Evolutionary conservation across 2,888 invertebrate genomes (phyloP).

Genomic region (Tetranychus piercei): DNA sequence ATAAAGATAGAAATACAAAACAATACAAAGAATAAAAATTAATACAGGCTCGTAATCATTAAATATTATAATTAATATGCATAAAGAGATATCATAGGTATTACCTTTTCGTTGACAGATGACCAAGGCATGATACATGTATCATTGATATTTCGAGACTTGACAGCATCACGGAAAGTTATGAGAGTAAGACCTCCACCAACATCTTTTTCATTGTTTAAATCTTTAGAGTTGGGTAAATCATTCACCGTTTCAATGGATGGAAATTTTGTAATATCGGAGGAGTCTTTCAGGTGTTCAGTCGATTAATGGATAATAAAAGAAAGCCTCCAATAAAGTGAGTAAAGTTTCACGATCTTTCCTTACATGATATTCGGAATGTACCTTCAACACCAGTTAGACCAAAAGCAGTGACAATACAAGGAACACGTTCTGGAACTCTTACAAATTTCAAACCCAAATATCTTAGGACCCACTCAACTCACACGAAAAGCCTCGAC

Average conservation of each 20-base stretch:
- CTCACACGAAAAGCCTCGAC: no score
- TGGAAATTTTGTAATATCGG: not conserved
- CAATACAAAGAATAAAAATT: no score
- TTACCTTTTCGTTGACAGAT: conserved; percentile 2
- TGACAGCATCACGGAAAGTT: no score
- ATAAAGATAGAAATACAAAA: not conserved
- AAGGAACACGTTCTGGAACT: conserved; percentile 96
- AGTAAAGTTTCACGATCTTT: conserved; percentile 77
- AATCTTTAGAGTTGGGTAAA: no score
- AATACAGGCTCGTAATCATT: no score
- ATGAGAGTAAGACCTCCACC: no score
- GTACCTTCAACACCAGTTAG: conserved; percentile 90
- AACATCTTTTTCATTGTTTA: no score
- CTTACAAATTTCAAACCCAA: no score
- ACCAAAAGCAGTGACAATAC: conserved; percentile 77
- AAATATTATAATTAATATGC: no score
- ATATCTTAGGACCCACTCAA: no score
- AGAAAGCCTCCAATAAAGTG: conserved; percentile 84
- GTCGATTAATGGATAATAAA: conserved; percentile 91
- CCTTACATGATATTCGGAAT: conserved; percentile 75
- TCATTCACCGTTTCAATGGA: not conserved
- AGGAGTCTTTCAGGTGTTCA: conserved; percentile 55
- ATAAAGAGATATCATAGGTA: no score
- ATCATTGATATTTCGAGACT: no score
- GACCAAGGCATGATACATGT: not conserved